A percentile compares a stretch with the other conserved stretches of the same genome.
These are phyloP conservation scores for Cheilosia impressa DNA, from an alignment of 2,888 invertebrate genomes.

Conservation along the genomic window DNA sequence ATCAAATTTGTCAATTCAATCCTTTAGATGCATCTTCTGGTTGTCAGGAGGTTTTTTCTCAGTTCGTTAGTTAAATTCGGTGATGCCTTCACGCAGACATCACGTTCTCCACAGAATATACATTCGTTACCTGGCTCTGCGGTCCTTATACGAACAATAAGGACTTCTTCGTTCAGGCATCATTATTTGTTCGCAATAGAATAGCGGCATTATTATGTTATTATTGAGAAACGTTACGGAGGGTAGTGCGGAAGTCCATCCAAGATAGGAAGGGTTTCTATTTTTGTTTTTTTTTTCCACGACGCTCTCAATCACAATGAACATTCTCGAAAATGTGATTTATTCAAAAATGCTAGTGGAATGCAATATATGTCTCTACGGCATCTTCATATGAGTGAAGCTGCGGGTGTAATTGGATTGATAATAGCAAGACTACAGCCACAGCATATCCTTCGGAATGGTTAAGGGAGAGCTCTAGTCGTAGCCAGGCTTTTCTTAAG, in stretches of 20 bases:
- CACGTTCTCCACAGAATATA: constrained; percentile 68
- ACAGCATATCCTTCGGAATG: too few species aligned
- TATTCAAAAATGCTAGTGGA: constrained; percentile 12
- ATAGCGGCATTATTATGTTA: constrained; percentile 67
- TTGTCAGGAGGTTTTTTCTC: constrained; percentile 56
- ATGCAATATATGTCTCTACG: not conserved
- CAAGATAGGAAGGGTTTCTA: not conserved
- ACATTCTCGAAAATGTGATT: constrained; percentile 11
- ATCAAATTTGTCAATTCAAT: constrained; percentile 70
- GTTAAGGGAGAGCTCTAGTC: too few species aligned
- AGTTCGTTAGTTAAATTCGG: constrained; percentile 74
- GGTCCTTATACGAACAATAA: constrained; percentile 73
- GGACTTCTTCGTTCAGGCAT: constrained; percentile 57
- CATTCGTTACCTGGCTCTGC: constrained; percentile 71
- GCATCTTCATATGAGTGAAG: too few species aligned
- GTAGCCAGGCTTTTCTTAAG: too few species aligned
- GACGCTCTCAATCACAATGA: constrained; percentile 19
- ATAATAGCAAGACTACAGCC: too few species aligned
- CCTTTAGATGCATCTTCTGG: constrained; percentile 69
- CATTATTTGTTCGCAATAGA: constrained; percentile 70
- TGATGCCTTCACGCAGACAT: constrained; percentile 67
- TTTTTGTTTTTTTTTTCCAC: constrained; percentile 2
- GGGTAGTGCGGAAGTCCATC: constrained; percentile 22
- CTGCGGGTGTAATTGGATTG: too few species aligned
- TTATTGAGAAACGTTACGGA: constrained; percentile 48